Evolutionary conservation across 2,888 invertebrate species (phyloP), one percentile per base, ranked within the genome.

Genomic region (Tuta absoluta): DNA sequence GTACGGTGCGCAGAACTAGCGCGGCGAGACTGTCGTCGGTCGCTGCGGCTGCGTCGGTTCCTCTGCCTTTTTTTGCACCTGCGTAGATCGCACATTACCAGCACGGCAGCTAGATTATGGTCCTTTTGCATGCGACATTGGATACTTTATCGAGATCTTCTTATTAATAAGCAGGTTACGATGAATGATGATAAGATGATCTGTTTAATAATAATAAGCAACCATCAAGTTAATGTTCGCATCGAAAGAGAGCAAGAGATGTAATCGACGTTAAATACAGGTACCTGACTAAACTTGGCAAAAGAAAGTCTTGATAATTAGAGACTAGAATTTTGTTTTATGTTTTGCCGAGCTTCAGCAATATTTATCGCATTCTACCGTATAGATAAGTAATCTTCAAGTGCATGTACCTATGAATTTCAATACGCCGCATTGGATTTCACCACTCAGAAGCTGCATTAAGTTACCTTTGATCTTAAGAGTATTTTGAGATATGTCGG

Each of bases 11-110:
- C 78, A 72, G 75, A 72, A 75, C 75, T 72, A 75, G 71, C 73
- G 80, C 73, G 80, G 79, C 79, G 78, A 75, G 80, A 86, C 86
- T 84, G 84, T 62, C 68, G 67, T 68, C 72, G 75, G 72, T 71
- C 71, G 74, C 78, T 72, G 74, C 70, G 69, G 73, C 74, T 79
- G 74, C 71, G 68, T 73, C 75, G 75, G 73, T 74, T 74, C 75
- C 74, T 72, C 71, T 69, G 66, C 68, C 62, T 71, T 72, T 76
- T 75, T 76, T 77, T 73, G 65, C 70, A 24, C 21, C 51, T 48
- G 14, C 41, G 21, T 53, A 49, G 28, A 17, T 21, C 21, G 21
- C 11, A 33, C 38, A 62, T 62, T 62, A 62, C 38, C 53, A n/a
- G 62, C 62, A 62, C 62, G 61, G 49, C 60, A 24, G 24, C 61